phyloP scores from a whole-genome alignment of 2,888 invertebrate species.

The Eueremaeus valkanovi region DNA sequence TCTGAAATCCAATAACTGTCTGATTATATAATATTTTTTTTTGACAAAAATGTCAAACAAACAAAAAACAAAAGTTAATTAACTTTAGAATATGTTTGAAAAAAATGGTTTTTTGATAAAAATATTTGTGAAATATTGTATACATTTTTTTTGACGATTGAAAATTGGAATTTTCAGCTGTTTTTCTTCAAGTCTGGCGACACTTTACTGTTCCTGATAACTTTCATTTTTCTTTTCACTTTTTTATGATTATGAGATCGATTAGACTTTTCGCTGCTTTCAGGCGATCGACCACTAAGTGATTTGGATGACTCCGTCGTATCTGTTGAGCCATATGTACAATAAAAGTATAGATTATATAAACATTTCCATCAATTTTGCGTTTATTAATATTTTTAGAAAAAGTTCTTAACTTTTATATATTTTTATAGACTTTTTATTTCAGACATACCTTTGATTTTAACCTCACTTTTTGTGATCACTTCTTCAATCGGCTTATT shows the following conservation, averaged over 20 bases:
- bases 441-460: neutral
- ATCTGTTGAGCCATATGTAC: too few relatives aligned
- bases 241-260: slow-evolving; percentile 14
- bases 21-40: neutral
- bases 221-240: slow-evolving; percentile 15
- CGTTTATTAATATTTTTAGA: neutral
- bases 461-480: neutral
- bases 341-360: slow-evolving; percentile 5
- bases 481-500: neutral
- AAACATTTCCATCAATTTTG: neutral
- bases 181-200: slow-evolving; percentile 23
- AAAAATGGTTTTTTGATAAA: neutral
- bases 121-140: neutral
- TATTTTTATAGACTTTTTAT: neutral
- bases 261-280: slow-evolving; percentile 22
- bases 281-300: neutral
- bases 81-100: neutral
- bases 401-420: neutral
- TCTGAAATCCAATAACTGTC: slow-evolving; percentile 20
- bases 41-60: neutral
- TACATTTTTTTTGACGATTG: neutral
- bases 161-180: neutral
- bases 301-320: neutral
- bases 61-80: neutral
- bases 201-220: slow-evolving; percentile 29